Conservation (phyloP, 2,888 invertebrate genomes). For the Ennomos fuscantarius region DNA sequence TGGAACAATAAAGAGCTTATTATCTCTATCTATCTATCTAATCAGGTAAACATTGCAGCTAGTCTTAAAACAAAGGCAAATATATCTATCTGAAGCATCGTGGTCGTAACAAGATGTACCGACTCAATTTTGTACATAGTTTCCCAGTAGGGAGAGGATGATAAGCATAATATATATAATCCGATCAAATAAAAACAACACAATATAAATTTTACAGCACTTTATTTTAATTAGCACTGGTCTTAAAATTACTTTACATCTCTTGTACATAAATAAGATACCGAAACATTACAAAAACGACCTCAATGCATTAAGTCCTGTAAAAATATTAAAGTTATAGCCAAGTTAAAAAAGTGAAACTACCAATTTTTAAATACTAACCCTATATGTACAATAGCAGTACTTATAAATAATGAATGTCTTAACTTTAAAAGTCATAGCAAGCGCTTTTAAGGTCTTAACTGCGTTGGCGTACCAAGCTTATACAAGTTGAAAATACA, state of each 20-base stretch:
- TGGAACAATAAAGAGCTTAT: no score
- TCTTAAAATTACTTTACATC: constrained; percentile 46
- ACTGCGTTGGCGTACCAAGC: constrained; percentile 58
- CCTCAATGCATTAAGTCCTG: constrained; percentile 54
- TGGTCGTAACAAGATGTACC: no score
- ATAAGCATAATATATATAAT: no score
- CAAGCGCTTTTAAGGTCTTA: constrained; percentile 66
- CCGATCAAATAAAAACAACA: constrained; percentile 35
- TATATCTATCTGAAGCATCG: no score
- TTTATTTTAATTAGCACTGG: constrained; percentile 72
- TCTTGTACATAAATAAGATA: constrained; percentile 59
- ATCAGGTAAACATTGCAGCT: no score
- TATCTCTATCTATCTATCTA: no score
- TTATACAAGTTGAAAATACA: constrained; percentile 31
- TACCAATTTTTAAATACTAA: constrained; percentile 81
- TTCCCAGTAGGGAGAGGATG: no score
- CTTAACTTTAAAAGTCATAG: constrained; percentile 69
- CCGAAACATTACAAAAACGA: constrained; percentile 42
- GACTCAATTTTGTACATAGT: no score
- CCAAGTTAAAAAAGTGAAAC: constrained; percentile 67
- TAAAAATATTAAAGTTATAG: constrained; percentile 52
- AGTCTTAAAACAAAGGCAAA: no score
- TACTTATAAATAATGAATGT: constrained; percentile 67
- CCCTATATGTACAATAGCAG: constrained; percentile 78
- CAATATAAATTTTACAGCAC: constrained; percentile 53